A percentile compares a stretch with the other conserved stretches of the same genome.
Conservation (phyloP, 2,797 vertebrate genomes). For the Rousettus madagascariensis region DNA sequence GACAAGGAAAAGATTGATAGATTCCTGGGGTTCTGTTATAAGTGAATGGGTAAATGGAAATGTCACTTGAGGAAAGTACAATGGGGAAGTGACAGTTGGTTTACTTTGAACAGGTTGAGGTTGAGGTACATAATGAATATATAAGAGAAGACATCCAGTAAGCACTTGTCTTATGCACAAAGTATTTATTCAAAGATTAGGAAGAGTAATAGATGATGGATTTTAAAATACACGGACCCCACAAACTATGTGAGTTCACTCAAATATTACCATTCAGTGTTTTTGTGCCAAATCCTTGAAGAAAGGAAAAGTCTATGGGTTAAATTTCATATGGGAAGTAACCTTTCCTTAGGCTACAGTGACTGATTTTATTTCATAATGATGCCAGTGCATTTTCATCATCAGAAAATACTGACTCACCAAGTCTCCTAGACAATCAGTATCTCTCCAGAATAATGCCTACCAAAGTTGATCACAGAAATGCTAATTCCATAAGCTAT, state of each 20-base stretch:
- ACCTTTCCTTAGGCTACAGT: background rate
- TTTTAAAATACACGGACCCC: background rate
- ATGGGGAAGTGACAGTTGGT: background rate
- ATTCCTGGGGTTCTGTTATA: background rate
- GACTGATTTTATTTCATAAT: conserved; percentile 10
- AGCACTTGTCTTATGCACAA: background rate
- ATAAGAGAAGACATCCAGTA: background rate
- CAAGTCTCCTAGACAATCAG: background rate
- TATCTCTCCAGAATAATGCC: background rate
- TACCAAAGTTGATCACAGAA: background rate
- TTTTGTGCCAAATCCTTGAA: background rate
- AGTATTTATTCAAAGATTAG: background rate
- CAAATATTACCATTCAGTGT: background rate
- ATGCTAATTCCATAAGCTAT: background rate
- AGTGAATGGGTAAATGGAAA: background rate
- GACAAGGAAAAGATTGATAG: background rate
- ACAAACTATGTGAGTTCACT: background rate
- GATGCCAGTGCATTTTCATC: background rate
- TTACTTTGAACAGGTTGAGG: background rate
- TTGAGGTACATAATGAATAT: background rate
- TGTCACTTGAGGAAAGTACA: background rate
- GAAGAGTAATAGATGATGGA: background rate
- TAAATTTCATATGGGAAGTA: background rate
- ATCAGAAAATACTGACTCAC: background rate
- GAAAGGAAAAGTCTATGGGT: background rate